phyloP scores from a whole-genome alignment of 1,140 invertebrate genomes.

The Babylonia areolata region DNA sequence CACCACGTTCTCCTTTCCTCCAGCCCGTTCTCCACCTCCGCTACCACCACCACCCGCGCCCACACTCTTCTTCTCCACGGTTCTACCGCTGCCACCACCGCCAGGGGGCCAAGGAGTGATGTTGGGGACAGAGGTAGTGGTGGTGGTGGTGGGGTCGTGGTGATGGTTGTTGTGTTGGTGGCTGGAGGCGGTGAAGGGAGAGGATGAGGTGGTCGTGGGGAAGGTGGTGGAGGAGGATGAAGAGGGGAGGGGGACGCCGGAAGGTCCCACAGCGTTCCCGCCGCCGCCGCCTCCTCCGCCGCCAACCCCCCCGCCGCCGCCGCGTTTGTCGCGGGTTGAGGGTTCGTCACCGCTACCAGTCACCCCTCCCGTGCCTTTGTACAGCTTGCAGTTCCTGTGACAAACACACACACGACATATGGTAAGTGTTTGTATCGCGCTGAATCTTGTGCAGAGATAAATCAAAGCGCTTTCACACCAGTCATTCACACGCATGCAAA shows the following conservation, averaged over 20 bases:
- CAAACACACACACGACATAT: too few species aligned
- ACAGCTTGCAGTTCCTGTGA: constrained; percentile 33
- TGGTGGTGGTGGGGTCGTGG: not conserved
- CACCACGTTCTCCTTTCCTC: constrained; percentile 29
- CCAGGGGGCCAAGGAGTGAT: not conserved
- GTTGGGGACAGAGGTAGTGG: not conserved
- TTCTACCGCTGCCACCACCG: too few species aligned
- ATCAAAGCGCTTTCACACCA: too few species aligned
- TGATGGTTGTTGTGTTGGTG: not conserved
- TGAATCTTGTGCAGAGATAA: too few species aligned
- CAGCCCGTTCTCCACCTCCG: not conserved
- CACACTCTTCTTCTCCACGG: constrained; percentile 7
- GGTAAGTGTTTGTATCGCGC: too few species aligned
- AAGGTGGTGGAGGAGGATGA: not conserved
- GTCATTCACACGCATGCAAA: too few species aligned
- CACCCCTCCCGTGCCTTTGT: constrained; percentile 37
- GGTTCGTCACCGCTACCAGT: constrained; percentile 12
- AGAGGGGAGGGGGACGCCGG: not conserved
- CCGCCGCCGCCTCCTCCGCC: not conserved
- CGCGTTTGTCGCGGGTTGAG: not conserved
- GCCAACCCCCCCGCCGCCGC: too few species aligned
- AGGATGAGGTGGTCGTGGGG: not conserved
- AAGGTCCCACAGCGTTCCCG: constrained; percentile 22
- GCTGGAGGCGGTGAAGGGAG: not conserved
- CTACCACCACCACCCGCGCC: not conserved